Base-by-base conservation (phyloP, 2,797 vertebrate genomes). In the Megaceryle alcyon region DNA sequence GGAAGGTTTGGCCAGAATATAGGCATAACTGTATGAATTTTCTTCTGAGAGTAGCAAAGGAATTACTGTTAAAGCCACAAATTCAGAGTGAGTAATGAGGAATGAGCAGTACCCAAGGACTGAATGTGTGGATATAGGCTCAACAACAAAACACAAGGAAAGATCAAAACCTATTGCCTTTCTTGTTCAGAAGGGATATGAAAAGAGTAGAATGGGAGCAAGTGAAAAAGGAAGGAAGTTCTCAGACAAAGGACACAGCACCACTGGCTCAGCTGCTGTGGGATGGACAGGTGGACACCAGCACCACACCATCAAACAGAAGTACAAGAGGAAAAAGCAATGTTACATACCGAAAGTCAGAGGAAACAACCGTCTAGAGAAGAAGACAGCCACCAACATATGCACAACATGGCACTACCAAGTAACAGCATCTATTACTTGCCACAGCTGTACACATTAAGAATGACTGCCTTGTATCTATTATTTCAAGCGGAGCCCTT, bases 401-500 rank as follows among this genome's bases (percentile, higher is more conserved):
- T 72, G 90, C 48, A 84, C 29, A 53, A 90, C 3, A 0, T 77
- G 68, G 82, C 80, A 96, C 91, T 75, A 90, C 88, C 96, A 95
- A 96, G 91, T 90, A 90, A 94, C 44, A 66, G 80, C 37, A 86
- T 76, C 86, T 88, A 37, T 49, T 57, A 91, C 76, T 72, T 0
- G 0, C 33, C 89, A 94, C 95, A 94, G 92, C 92, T 96, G 89
- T 92, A 94, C 61, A 25, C 43, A 60, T 88, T 43, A 88, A 96
- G 92, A 97, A 96, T 90, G 82, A 86, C 66, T 59, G 88, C 54
- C 90, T 93, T 95, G 85, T 95, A 84, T 86, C 76, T 89, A 20
- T 51, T 66, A 72, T 75, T 82, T 88, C 73, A 90, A 83, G 80
- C n/a, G 25, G 54, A 92, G 39, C 11, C 61, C 49, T 93, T 84